A percentile compares a stretch with the other conserved stretches of the same genome.
These are phyloP conservation scores for Gymnothorax javanicus DNA, from an alignment of 2,797 vertebrate genomes.

Conservation along the genomic window DNA sequence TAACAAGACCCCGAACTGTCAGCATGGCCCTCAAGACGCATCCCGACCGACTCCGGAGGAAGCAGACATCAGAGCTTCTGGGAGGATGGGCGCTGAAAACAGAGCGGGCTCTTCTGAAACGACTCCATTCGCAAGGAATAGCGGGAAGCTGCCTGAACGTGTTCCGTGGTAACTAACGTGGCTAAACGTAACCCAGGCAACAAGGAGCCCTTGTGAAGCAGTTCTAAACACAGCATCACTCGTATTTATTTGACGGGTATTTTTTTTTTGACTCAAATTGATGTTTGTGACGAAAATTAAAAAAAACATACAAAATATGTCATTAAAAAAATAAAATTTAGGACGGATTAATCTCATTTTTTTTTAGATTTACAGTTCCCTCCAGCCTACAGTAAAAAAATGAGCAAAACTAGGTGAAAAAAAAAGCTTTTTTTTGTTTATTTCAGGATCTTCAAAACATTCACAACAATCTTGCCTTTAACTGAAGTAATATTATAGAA, in stretches of 20 bases:
- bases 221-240: background rate
- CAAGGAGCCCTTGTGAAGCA: constrained; percentile 7
- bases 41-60: constrained; percentile 13
- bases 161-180: background rate
- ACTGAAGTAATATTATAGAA: too few species aligned
- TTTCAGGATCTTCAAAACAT: too few species aligned
- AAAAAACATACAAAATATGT: background rate
- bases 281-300: background rate
- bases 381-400: too few species aligned
- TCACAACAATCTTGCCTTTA: too few species aligned
- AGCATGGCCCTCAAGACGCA: constrained; percentile 4
- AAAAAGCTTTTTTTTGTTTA: too few species aligned
- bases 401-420: too few species aligned
- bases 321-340: background rate
- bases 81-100: background rate
- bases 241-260: background rate
- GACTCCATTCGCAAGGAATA: background rate
- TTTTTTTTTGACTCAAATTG: background rate
- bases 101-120: background rate
- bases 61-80: background rate
- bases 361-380: too few species aligned
- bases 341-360: too few species aligned
- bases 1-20: constrained; percentile 40
- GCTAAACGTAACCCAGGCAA: constrained; percentile 2
- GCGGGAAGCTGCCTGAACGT: background rate